phyloP scores from a whole-genome alignment of 2,888 invertebrate genomes.

The Teleogryllus oceanicus region DNA sequence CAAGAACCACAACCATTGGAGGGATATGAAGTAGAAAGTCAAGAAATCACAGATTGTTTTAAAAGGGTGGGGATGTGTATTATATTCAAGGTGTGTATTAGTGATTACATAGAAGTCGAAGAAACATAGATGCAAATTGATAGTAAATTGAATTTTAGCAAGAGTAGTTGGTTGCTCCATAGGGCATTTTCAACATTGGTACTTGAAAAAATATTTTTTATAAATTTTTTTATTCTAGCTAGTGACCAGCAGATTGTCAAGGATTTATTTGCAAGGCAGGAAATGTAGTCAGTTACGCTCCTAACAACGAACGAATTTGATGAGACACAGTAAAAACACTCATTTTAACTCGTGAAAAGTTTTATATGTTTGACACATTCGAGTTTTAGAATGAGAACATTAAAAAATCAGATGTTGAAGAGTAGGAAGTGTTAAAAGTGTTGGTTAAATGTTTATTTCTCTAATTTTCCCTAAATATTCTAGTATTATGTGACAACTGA shows the following conservation, averaged over 20 bases:
- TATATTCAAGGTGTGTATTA: not conserved
- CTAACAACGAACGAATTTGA: conserved; percentile 36
- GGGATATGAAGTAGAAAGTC: conserved; percentile 37
- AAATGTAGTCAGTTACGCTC: conserved; percentile 28
- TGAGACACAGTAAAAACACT: conserved; percentile 36
- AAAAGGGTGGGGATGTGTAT: not conserved
- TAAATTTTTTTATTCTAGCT: conserved; percentile 19
- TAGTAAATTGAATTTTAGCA: conserved; percentile 11
- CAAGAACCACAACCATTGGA: conserved; percentile 48
- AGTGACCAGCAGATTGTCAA: conserved; percentile 45
- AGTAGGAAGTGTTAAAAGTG: conserved; percentile 23
- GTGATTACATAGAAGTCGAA: conserved; percentile 9
- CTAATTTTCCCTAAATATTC: not conserved
- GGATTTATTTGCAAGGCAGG: conserved; percentile 46
- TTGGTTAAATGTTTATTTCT: not conserved
- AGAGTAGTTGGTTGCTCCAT: not conserved
- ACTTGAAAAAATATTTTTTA: not conserved
- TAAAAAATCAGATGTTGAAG: conserved; percentile 28
- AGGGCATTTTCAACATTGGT: not conserved
- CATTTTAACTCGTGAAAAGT: conserved; percentile 25
- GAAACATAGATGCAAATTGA: not conserved
- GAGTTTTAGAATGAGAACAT: conserved; percentile 27
- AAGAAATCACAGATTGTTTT: conserved; percentile 22
- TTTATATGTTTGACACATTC: conserved; percentile 22
- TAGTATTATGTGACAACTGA: conserved; percentile 1